These are phyloP conservation scores for Euphydryas editha DNA, from an alignment of 2,888 invertebrate species.

Conservation along the genomic window DNA sequence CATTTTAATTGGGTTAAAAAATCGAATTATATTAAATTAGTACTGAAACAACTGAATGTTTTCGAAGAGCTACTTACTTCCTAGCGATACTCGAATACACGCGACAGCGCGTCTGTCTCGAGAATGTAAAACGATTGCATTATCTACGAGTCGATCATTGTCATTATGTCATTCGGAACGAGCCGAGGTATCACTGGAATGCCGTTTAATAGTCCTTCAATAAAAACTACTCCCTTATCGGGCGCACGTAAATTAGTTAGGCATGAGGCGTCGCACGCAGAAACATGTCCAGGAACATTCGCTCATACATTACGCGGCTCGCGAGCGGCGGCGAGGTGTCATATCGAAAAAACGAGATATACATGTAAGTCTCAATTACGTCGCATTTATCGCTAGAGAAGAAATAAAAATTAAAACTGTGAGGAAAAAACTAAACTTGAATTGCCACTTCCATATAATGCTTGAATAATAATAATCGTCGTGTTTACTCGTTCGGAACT, in stretches of 20 bases:
- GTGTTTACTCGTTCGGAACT: background rate
- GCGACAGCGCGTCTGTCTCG: background rate
- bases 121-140: constrained; percentile 10
- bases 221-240: constrained; percentile 8
- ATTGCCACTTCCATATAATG: background rate
- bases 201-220: constrained; percentile 13
- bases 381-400: background rate
- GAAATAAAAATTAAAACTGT: background rate
- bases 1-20: too few species aligned
- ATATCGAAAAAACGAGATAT: background rate
- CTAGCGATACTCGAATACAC: background rate
- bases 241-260: constrained; percentile 9
- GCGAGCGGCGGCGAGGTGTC: background rate
- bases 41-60: background rate
- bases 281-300: background rate
- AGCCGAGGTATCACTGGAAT: constrained; percentile 19
- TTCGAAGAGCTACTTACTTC: background rate
- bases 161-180: constrained; percentile 17
- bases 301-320: constrained; percentile 12
- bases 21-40: too few species aligned
- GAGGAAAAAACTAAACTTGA: background rate
- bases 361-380: constrained; percentile 2
- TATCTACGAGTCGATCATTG: constrained; percentile 15
- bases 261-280: constrained; percentile 8
- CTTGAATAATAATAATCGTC: background rate